Evolutionary conservation across 2,888 invertebrate species (phyloP).

Genomic region (Pristionchus japonicus): DNA sequence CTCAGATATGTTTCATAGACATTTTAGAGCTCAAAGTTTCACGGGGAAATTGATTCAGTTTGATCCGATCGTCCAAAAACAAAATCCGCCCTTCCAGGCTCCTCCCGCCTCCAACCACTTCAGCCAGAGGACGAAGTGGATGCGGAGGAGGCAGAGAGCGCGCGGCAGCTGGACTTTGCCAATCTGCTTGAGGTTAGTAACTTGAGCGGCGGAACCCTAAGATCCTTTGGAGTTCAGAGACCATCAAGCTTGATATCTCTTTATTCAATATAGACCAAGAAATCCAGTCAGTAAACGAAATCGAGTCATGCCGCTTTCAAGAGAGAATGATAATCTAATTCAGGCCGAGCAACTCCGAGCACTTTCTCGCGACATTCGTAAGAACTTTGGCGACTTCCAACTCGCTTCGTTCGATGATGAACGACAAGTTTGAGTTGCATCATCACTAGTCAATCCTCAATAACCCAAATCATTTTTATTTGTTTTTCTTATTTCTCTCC

Average conservation of each 20-base stretch:
- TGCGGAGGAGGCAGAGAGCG: not conserved
- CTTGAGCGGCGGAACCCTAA: too few relatives aligned
- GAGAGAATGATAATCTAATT: not conserved
- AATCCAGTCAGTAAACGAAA: too few relatives aligned
- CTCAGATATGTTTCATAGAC: not conserved
- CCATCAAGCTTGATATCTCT: not conserved
- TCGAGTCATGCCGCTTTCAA: too few relatives aligned
- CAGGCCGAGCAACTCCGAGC: conserved; percentile 41
- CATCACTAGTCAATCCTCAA: not conserved
- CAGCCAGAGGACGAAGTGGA: not conserved
- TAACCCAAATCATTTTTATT: not conserved
- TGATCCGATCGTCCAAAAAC: too few relatives aligned
- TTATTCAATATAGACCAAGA: not conserved
- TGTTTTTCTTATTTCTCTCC: not conserved
- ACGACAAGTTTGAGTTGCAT: not conserved
- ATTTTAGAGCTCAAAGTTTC: not conserved
- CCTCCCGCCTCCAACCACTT: not conserved
- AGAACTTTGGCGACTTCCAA: conserved; percentile 73
- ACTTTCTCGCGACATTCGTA: conserved; percentile 46
- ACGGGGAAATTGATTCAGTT: too few relatives aligned
- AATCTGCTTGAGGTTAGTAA: not conserved
- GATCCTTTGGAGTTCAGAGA: too few relatives aligned
- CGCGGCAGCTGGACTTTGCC: not conserved
- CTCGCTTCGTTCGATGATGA: conserved; percentile 70
- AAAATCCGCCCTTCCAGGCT: not conserved